phyloP scores from a whole-genome alignment of 2,888 invertebrate genomes.

The Drosophila emarginata region DNA sequence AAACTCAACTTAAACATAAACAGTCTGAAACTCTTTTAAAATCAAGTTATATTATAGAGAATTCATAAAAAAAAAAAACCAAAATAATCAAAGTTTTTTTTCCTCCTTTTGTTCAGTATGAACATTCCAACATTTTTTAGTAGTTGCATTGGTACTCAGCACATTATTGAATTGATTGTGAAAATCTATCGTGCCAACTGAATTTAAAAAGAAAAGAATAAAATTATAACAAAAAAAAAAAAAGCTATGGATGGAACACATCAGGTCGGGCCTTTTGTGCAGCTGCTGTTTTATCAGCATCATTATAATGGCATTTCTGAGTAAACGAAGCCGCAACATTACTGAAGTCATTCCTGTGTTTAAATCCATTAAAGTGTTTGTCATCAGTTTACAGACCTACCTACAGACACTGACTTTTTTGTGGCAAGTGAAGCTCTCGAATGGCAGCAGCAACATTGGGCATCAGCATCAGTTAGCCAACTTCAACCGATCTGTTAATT shows the following conservation, averaged over 20 bases:
- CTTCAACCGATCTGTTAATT: conserved; percentile 16
- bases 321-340: conserved; percentile 26
- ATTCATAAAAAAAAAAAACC: too few relatives aligned
- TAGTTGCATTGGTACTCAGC: neutral
- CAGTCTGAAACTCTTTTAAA: too few relatives aligned
- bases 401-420: conserved; percentile 12
- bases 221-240: conserved; percentile 3
- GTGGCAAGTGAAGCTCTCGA: neutral
- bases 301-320: conserved; percentile 29
- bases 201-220: conserved; percentile 8
- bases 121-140: neutral
- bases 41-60: too few relatives aligned
- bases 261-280: conserved; percentile 6
- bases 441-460: neutral
- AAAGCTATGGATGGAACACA: too few relatives aligned
- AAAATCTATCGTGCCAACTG: conserved; percentile 17
- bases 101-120: neutral
- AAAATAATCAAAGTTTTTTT: too few relatives aligned
- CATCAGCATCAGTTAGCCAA: conserved; percentile 4
- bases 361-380: conserved; percentile 35
- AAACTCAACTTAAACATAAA: neutral
- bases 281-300: conserved; percentile 21
- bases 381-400: conserved; percentile 24
- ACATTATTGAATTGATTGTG: neutral
- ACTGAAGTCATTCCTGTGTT: conserved; percentile 22